Evolutionary conservation across 2,113 vertebrate genomes (phyloP).

Genomic region (Deroptyus accipitrinus): DNA sequence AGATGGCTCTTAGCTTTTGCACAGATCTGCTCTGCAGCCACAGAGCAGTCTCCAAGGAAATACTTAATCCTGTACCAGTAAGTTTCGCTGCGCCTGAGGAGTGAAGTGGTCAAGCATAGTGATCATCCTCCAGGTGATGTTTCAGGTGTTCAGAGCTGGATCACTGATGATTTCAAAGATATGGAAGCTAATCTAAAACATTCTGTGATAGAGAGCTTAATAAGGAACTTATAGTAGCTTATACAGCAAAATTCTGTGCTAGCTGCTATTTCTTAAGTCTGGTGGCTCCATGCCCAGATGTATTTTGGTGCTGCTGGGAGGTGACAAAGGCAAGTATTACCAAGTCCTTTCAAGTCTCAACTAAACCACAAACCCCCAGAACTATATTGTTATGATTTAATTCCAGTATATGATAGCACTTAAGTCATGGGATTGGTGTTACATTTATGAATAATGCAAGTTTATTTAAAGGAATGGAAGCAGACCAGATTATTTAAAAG

Average conservation of each 20-base stretch:
- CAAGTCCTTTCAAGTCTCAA: constrained; percentile 12
- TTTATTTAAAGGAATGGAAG: constrained; percentile 56
- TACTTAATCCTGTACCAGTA: not conserved
- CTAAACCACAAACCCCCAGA: constrained; percentile 26
- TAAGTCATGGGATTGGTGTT: constrained; percentile 51
- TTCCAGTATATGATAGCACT: constrained; percentile 44
- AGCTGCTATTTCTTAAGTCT: constrained; percentile 16
- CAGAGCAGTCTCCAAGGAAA: not conserved
- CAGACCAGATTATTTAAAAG: constrained; percentile 58
- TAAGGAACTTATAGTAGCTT: constrained; percentile 14
- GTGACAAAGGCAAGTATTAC: constrained; percentile 55
- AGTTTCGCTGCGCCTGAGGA: not conserved
- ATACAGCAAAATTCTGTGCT: constrained; percentile 32
- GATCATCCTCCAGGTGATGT: not conserved
- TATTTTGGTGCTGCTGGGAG: constrained; percentile 57
- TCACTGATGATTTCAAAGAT: not conserved
- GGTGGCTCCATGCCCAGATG: constrained; percentile 43
- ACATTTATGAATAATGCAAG: constrained; percentile 57
- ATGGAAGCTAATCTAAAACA: not conserved
- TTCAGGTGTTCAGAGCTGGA: not conserved
- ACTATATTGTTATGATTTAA: constrained; percentile 48
- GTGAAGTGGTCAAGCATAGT: not conserved
- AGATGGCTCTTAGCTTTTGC: not conserved
- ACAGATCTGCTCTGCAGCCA: not conserved
- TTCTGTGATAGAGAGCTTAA: not conserved